Base-by-base conservation (phyloP, 2,797 vertebrate genomes). In the Potorous gilbertii region DNA sequence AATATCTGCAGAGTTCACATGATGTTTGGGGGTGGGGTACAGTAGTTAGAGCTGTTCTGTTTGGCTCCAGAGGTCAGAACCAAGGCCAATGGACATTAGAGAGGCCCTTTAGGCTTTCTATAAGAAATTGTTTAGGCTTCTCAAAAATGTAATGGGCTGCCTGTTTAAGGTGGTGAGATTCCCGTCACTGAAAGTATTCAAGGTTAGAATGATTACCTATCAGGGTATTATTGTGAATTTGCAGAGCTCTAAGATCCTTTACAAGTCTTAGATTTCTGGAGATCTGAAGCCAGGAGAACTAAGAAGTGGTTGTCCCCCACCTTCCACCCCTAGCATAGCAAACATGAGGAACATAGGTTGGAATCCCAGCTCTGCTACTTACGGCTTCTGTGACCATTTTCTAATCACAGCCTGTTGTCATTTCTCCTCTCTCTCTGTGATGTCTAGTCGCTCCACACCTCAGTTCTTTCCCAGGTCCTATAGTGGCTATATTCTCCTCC, bases 221-320 rank as follows among this genome's bases (percentile, higher is more conserved):
- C 59, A 21, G n/a, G 16, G 40, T 21, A n/a, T 40, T n/a, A 18
- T n/a, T 66, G 34, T 66, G 62, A 66, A 66, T 40, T 21, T 40
- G 5, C 16, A 9, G 66, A 74, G n/a, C 6, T 52, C 52, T 52
- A 52, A 52, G 52, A 52, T 52, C 52, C 52, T 52, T 52, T 52
- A 0, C 52, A 52, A 52, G 31, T 62, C 29, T 31, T 3, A 62
- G 57, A 62, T 31, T 62, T 62, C 16, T 29, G 29, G 62, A 66
- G 62, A 66, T 66, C 62, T 66, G 34, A n/a, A n/a, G 62, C 34
- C 18, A 34, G 5, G 14, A 66, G 31, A 66, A n/a, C 5, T n/a
- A 4, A 14, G 62, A 66, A n/a, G 3, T 1, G 1, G 34, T 66
- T 1, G 5, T 74, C 21, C n/a, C n/a, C 16, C n/a, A 8, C 0